Conservation (phyloP, 2,113 vertebrate genomes). For the Pantherophis guttatus region DNA sequence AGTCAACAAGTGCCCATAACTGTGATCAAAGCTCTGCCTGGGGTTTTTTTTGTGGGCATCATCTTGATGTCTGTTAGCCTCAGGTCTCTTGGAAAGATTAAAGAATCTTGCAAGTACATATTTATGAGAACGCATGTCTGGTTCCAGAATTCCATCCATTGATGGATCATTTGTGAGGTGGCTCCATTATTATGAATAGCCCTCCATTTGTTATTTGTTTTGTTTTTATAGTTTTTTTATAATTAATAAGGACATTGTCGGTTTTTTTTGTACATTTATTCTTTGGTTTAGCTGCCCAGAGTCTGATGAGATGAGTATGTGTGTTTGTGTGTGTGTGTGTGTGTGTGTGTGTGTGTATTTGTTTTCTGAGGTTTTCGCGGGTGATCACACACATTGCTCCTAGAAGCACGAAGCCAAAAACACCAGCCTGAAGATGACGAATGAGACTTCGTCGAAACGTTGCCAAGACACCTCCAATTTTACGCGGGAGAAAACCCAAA, state of each 20-base stretch:
- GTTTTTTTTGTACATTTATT: accelerated
- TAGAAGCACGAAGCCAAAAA: no score
- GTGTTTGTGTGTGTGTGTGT: no score
- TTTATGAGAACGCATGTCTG: slow-evolving; percentile 14
- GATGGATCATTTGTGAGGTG: background rate
- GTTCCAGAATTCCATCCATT: slow-evolving; percentile 9
- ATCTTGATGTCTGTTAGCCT: background rate
- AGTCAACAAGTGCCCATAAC: background rate
- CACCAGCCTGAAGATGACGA: no score
- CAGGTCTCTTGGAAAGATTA: background rate
- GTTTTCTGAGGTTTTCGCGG: no score
- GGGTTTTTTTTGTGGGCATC: background rate
- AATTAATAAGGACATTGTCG: background rate
- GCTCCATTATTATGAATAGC: background rate
- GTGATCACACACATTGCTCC: no score
- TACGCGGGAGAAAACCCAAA: no score
- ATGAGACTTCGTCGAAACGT: no score
- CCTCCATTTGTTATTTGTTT: background rate
- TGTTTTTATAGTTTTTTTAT: background rate
- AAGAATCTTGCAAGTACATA: slow-evolving; percentile 5
- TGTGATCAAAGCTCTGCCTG: background rate
- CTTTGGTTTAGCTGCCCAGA: background rate
- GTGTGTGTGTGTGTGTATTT: no score
- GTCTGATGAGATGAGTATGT: background rate
- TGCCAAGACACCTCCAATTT: no score